phyloP scores from a whole-genome alignment of 1,140 invertebrate species.

The Pomacea maculata region DNA sequence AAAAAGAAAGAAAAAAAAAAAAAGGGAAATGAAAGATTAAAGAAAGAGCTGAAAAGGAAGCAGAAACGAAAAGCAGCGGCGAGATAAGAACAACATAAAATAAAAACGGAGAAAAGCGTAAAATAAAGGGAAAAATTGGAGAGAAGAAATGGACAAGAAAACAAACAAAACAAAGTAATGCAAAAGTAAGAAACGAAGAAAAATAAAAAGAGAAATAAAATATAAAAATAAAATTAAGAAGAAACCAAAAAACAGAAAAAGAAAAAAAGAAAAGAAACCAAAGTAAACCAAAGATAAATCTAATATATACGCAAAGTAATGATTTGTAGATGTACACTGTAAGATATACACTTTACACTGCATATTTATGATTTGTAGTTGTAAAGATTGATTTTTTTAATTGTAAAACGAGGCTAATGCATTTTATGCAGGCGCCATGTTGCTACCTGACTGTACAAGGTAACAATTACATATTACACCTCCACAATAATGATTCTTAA shows the following conservation, averaged over 20 bases:
- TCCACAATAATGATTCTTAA: too few species aligned
- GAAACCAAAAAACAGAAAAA: too few species aligned
- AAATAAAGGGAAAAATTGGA: neutral
- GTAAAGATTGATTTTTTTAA: too few species aligned
- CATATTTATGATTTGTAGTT: too few species aligned
- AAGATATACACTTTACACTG: too few species aligned
- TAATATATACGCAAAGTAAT: too few species aligned
- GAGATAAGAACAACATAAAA: neutral
- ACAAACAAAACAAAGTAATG: neutral
- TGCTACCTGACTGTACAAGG: too few species aligned
- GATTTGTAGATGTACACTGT: too few species aligned
- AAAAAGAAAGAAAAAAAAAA: conserved; percentile 5
- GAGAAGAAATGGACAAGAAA: neutral
- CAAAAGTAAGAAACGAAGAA: neutral
- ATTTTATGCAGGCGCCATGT: too few species aligned
- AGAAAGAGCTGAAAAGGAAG: neutral
- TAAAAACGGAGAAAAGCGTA: neutral
- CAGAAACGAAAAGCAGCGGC: neutral
- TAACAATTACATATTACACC: too few species aligned
- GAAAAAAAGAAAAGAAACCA: neutral
- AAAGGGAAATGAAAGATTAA: conserved; percentile 1
- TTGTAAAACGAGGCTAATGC: too few species aligned
- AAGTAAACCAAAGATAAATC: neutral
- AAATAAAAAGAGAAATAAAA: neutral
- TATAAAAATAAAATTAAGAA: neutral